Evolutionary conservation across 2,797 vertebrate species (phyloP).

Genomic region (Bufotes viridis): DNA sequence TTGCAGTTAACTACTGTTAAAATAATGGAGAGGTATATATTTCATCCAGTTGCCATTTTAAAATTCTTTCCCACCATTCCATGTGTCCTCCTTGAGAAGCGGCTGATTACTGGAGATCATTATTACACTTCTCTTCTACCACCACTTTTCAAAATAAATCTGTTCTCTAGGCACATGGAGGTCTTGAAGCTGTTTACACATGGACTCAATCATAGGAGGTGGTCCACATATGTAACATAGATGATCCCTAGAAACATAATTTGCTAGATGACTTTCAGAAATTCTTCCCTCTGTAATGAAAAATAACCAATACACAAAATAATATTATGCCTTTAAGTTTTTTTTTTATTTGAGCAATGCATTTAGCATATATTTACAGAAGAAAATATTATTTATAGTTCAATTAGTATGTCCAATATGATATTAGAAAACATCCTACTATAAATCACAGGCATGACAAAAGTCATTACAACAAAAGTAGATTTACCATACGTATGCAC

Average conservation of each 20-base stretch:
- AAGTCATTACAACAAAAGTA: too few relatives aligned
- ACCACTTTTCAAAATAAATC: conserved; percentile 97
- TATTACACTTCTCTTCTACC: conserved; percentile 75
- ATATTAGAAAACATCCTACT: background rate
- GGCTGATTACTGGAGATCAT: background rate
- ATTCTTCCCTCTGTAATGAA: conserved; percentile 84
- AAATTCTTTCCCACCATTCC: background rate
- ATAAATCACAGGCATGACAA: too few relatives aligned
- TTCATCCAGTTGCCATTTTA: background rate
- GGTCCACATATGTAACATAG: conserved; percentile 96
- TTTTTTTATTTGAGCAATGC: background rate
- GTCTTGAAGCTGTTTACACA: conserved; percentile 80
- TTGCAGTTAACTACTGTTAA: background rate
- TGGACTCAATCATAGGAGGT: conserved; percentile 91
- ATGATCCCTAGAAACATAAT: conserved; percentile 77
- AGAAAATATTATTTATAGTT: background rate
- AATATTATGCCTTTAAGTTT: background rate
- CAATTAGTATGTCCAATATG: background rate
- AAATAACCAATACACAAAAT: background rate
- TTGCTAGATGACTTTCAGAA: conserved; percentile 78
- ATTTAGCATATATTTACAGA: background rate
- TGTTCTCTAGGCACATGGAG: conserved; percentile 79
- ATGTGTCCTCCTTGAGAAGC: background rate
- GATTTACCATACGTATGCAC: too few relatives aligned
- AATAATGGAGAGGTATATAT: background rate